Conservation (phyloP, 2,888 invertebrate species). For the Eristalinus sepulchralis region DNA sequence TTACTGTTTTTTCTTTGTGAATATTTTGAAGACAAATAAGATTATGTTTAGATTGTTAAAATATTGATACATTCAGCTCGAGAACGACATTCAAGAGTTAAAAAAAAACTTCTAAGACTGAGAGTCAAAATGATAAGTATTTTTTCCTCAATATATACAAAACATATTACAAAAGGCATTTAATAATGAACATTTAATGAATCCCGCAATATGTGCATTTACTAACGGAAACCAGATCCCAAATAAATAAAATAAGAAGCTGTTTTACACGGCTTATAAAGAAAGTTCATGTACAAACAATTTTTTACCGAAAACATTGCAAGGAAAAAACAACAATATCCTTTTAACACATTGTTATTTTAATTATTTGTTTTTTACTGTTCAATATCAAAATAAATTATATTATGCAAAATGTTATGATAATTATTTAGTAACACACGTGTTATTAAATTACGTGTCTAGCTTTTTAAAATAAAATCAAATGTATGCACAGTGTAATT, state of each 20-base stretch:
- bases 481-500: not conserved
- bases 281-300: not conserved
- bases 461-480: slow-evolving; percentile 13
- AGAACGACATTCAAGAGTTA: slow-evolving; percentile 33
- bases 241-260: not conserved
- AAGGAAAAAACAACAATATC: slow-evolving; percentile 18
- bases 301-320: not conserved
- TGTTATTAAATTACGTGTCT: too few species aligned
- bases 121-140: slow-evolving; percentile 62
- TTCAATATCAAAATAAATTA: not conserved
- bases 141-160: slow-evolving; percentile 29
- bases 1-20: slow-evolving; percentile 59
- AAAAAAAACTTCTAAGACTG: slow-evolving; percentile 63
- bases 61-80: slow-evolving; percentile 60
- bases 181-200: slow-evolving; percentile 37
- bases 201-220: slow-evolving; percentile 34
- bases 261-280: not conserved
- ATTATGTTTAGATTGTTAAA: slow-evolving; percentile 47
- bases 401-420: not conserved
- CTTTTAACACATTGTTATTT: not conserved
- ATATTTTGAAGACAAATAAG: slow-evolving; percentile 42
- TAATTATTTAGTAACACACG: not conserved
- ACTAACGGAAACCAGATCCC: slow-evolving; percentile 1
- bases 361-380: not conserved
- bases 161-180: slow-evolving; percentile 54